A percentile compares a stretch with the other conserved stretches of the same genome.
Conservation (phyloP, 2,888 invertebrate genomes). For the Morpho deidamia region DNA sequence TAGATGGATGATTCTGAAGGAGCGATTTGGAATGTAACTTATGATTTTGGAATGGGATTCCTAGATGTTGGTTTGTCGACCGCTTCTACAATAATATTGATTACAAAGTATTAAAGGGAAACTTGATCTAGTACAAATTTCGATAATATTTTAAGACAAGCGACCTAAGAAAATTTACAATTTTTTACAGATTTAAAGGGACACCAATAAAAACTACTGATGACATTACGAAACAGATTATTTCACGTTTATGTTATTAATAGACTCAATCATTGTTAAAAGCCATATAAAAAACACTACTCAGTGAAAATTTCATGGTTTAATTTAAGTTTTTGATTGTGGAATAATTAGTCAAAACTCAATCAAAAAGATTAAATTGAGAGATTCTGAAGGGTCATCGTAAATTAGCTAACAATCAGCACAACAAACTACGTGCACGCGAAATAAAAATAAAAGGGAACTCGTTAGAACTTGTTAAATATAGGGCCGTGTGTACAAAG, state of each 20-base stretch:
- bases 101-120: no score
- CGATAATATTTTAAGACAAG: no score
- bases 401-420: slow-evolving; percentile 9
- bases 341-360: slow-evolving; percentile 2
- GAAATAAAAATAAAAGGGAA: slow-evolving; percentile 46
- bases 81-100: background rate
- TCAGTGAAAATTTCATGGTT: no score
- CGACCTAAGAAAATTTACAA: no score
- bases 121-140: no score
- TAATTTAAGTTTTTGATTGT: background rate
- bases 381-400: slow-evolving; percentile 2
- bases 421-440: slow-evolving; percentile 46
- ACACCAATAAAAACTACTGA: no score
- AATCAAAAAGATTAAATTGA: slow-evolving; percentile 8
- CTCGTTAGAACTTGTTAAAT: slow-evolving; percentile 44
- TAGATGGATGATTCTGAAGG: slow-evolving; percentile 27
- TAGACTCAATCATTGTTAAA: no score
- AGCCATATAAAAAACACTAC: no score
- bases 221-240: no score
- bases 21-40: slow-evolving; percentile 7
- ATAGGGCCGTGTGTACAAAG: slow-evolving; percentile 53
- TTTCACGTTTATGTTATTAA: no score
- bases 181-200: no score
- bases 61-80: background rate
- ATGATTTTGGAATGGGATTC: slow-evolving; percentile 6